A percentile compares a stretch with the other conserved stretches of the same genome.
phyloP scores from a whole-genome alignment of 2,113 vertebrate species.

The Alethe diademata region DNA sequence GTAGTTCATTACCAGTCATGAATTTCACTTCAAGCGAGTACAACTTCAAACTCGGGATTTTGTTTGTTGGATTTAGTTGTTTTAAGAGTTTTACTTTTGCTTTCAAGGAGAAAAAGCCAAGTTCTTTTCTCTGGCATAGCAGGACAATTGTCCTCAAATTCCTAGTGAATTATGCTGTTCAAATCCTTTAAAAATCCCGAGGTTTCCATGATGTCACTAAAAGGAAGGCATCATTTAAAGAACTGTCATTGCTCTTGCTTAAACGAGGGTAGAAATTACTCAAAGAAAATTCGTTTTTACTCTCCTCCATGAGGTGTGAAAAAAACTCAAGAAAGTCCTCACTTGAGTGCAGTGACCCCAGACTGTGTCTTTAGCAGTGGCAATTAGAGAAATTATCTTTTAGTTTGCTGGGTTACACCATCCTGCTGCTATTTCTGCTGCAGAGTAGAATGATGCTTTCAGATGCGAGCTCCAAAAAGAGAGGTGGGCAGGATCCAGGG shows the following conservation, averaged over 20 bases:
- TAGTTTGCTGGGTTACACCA: not conserved
- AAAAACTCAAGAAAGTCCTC: not conserved
- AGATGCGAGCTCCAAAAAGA: not conserved
- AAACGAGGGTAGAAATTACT: not conserved
- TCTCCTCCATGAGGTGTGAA: not conserved
- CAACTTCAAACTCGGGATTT: not conserved
- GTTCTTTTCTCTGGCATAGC: not conserved
- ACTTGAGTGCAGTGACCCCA: not conserved
- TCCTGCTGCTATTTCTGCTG: not conserved
- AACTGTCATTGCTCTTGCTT: not conserved
- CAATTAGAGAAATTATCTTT: not conserved
- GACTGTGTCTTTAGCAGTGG: not conserved
- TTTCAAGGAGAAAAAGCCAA: not conserved
- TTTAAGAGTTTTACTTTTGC: not conserved
- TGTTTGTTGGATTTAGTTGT: not conserved
- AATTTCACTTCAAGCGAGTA: not conserved
- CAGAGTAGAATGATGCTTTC: not conserved
- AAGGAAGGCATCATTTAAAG: not conserved
- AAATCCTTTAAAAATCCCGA: not conserved
- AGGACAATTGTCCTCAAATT: not conserved
- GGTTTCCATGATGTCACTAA: conserved; percentile 17
- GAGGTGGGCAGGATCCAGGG: not conserved
- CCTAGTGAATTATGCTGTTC: not conserved
- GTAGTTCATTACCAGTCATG: not conserved
- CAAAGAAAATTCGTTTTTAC: not conserved